These are phyloP conservation scores for Marcusenius ussheri DNA, from an alignment of 2,113 vertebrate genomes.

Conservation along the genomic window DNA sequence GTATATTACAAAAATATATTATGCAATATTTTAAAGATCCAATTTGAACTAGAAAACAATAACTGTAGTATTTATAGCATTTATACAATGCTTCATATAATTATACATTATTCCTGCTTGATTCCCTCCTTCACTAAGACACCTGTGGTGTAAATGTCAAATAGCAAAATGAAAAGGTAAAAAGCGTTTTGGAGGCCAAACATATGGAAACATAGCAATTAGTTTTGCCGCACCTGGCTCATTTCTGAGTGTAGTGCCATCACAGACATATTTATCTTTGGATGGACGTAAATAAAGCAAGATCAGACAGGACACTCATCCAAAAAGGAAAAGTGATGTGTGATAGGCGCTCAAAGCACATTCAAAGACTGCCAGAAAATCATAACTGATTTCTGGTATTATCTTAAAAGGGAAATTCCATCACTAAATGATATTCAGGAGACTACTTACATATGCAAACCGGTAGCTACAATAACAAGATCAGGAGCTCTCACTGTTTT, in stretches of 20 bases:
- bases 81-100: background rate
- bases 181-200: background rate
- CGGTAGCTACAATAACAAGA: background rate
- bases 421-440: background rate
- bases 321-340: background rate
- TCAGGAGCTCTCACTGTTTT: background rate
- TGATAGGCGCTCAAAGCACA: background rate
- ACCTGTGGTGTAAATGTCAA: background rate
- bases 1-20: background rate
- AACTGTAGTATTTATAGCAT: background rate
- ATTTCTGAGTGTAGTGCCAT: background rate
- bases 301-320: background rate
- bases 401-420: background rate
- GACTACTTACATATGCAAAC: background rate
- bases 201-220: background rate
- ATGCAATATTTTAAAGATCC: background rate
- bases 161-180: background rate
- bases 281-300: background rate
- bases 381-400: background rate
- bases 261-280: background rate
- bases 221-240: background rate
- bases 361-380: background rate
- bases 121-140: background rate
- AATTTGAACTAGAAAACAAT: background rate
- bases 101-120: background rate